Evolutionary conservation across 1,140 invertebrate genomes (phyloP).

Genomic region (Marisa cornuarietis): DNA sequence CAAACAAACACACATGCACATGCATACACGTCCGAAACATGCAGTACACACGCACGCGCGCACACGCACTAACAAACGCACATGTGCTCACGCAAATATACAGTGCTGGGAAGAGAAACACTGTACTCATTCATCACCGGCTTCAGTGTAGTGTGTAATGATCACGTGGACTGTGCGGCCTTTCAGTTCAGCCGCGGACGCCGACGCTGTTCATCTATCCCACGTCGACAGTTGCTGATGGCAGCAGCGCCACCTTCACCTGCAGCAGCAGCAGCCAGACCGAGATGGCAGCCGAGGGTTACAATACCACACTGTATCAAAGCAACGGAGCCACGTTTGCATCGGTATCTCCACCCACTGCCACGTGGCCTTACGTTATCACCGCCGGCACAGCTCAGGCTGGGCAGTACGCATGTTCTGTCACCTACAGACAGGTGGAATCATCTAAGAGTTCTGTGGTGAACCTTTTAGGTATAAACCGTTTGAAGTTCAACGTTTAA

Average conservation of each 20-base stretch:
- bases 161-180: too few species aligned
- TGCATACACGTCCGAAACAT: too few species aligned
- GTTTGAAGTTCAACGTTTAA: not conserved
- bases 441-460: not conserved
- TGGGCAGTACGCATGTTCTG: not conserved
- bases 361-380: not conserved
- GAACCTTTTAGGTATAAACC: not conserved
- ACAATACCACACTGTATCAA: not conserved
- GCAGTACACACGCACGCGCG: too few species aligned
- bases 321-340: not conserved
- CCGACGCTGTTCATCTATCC: not conserved
- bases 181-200: not conserved
- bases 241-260: not conserved
- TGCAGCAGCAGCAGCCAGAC: conserved; percentile 1
- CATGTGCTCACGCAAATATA: too few species aligned
- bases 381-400: not conserved
- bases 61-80: too few species aligned
- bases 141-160: too few species aligned
- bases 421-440: not conserved
- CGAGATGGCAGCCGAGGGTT: not conserved
- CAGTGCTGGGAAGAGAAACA: too few species aligned
- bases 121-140: too few species aligned
- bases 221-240: not conserved
- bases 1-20: too few species aligned
- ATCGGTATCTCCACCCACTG: too few species aligned